A percentile compares a stretch with the other conserved stretches of the same genome.
These are phyloP conservation scores for Nephila pilipes DNA, from an alignment of 1,140 invertebrate species.

Conservation along the genomic window DNA sequence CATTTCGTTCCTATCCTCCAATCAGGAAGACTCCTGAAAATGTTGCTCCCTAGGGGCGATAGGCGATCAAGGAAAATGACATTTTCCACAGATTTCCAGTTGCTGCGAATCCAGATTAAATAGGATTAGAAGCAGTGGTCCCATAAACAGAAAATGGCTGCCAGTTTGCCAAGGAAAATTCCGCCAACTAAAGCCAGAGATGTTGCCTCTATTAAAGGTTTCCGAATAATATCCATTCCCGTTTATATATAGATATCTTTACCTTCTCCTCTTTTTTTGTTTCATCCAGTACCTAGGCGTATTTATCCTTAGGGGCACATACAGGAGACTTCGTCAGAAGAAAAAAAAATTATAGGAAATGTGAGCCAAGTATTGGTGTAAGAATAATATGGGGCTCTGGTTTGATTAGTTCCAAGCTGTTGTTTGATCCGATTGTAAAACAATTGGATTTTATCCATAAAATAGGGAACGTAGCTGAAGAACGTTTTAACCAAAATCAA, in stretches of 20 bases:
- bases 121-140: conserved; percentile 50
- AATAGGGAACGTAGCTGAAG: background rate
- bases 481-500: background rate
- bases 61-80: conserved; percentile 45
- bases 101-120: conserved; percentile 60
- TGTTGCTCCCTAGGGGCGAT: conserved; percentile 35
- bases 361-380: background rate
- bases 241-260: conserved; percentile 22
- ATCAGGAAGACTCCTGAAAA: conserved; percentile 14
- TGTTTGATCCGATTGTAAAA: conserved; percentile 24
- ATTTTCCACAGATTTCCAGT: conserved; percentile 36
- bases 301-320: conserved; percentile 28
- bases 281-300: background rate
- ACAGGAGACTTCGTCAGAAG: background rate
- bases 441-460: background rate
- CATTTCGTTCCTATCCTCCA: conserved; percentile 19
- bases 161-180: background rate
- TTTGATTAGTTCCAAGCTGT: conserved; percentile 34
- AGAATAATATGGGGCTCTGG: background rate
- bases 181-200: conserved; percentile 1
- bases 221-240: conserved; percentile 53
- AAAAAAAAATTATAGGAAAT: background rate
- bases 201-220: conserved; percentile 34
- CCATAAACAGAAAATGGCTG: conserved; percentile 45
- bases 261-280: background rate